phyloP scores from a whole-genome alignment of 2,113 vertebrate species.

The Zosterops hypoxanthus region DNA sequence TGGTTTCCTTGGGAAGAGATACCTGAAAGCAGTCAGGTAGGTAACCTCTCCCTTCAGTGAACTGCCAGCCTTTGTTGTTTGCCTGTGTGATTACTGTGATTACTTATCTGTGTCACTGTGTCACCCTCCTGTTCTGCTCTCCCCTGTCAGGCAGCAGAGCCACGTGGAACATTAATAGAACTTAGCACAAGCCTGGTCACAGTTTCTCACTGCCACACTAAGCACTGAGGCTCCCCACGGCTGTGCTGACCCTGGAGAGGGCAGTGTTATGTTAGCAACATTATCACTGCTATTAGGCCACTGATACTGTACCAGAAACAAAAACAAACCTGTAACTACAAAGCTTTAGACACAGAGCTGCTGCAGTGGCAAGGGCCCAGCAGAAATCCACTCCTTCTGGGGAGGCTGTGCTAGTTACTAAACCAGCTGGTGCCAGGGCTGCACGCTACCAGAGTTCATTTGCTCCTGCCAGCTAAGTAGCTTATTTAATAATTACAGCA shows the following conservation, averaged over 20 bases:
- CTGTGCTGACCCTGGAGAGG: neutral
- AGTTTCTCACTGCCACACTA: neutral
- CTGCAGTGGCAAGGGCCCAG: neutral
- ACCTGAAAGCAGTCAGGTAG: neutral
- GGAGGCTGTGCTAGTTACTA: neutral
- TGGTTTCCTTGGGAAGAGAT: neutral
- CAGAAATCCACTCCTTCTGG: neutral
- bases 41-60: neutral
- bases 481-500: neutral
- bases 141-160: neutral
- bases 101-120: neutral
- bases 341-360: neutral
- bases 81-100: neutral
- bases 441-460: neutral
- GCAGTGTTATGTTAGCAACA: neutral
- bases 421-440: neutral
- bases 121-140: neutral
- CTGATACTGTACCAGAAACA: neutral
- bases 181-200: neutral
- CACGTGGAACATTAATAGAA: fast-evolving
- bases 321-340: neutral
- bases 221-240: neutral
- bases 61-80: neutral
- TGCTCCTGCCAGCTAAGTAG: conserved; percentile 4
- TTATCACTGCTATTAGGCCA: neutral